These are phyloP conservation scores for Spialia ferax DNA, from an alignment of 2,888 invertebrate genomes.

Conservation along the genomic window DNA sequence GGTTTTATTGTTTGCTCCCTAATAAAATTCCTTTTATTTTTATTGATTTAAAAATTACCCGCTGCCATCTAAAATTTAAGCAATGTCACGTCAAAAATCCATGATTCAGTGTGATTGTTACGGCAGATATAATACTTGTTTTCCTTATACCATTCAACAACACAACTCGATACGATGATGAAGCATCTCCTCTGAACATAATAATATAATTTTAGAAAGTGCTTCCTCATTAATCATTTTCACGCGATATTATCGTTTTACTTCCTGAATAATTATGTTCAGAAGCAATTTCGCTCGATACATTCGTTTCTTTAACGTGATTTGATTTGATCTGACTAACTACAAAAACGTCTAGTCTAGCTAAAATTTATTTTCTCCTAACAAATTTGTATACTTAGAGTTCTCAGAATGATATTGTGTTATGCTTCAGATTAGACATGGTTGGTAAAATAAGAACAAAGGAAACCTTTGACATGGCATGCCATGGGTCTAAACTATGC, in stretches of 20 bases:
- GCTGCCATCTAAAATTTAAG: neutral
- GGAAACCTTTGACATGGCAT: neutral
- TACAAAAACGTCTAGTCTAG: neutral
- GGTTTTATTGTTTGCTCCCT: no score
- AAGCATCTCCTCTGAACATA: neutral
- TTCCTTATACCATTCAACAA: constrained; percentile 5
- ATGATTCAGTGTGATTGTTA: constrained; percentile 22
- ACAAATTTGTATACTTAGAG: no score
- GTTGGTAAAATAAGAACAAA: neutral
- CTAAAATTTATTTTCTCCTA: no score
- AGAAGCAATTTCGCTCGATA: constrained; percentile 5
- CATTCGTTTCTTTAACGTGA: neutral
- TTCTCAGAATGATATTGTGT: no score
- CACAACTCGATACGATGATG: constrained; percentile 26
- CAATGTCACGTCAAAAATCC: neutral
- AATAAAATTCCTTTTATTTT: neutral
- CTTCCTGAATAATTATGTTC: constrained; percentile 27
- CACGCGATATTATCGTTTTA: constrained; percentile 25
- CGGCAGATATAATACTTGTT: neutral
- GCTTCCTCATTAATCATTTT: constrained; percentile 36
- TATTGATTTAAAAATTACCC: neutral
- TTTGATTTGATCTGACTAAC: constrained; percentile 1
- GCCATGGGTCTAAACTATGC: neutral
- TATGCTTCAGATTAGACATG: neutral
- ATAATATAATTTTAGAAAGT: constrained; percentile 37